Conservation (phyloP, 2,797 vertebrate genomes). For the Poeciliopsis presidionis region DNA sequence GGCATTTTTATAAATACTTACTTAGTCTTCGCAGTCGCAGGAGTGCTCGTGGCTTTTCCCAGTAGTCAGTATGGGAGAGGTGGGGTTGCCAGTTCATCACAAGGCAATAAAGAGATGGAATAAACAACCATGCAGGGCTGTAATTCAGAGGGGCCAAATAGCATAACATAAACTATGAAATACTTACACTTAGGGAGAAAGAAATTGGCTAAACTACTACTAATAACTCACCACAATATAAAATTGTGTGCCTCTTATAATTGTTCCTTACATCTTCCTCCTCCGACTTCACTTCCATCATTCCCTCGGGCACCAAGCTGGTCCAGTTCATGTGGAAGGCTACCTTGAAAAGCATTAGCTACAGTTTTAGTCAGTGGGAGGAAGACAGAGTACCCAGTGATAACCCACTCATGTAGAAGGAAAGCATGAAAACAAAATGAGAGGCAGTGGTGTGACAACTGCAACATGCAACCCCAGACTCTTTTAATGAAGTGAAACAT, state of each 20-base stretch:
- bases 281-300: neutral
- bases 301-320: neutral
- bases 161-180: neutral
- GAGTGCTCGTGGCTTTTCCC: neutral
- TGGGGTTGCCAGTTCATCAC: neutral
- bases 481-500: neutral
- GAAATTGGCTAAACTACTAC: neutral
- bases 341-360: no score
- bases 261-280: neutral
- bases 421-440: neutral
- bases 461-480: neutral
- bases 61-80: neutral
- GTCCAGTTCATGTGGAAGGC: no score
- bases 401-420: neutral
- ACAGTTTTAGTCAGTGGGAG: neutral
- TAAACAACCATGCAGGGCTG: neutral
- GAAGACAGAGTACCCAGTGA: neutral
- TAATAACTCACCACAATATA: neutral
- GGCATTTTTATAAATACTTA: neutral
- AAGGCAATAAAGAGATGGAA: neutral
- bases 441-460: neutral
- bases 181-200: neutral
- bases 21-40: neutral
- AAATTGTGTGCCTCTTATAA: neutral
- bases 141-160: neutral